These are phyloP conservation scores for Bothrops jararaca DNA, from an alignment of 2,113 vertebrate genomes.

Conservation along the genomic window DNA sequence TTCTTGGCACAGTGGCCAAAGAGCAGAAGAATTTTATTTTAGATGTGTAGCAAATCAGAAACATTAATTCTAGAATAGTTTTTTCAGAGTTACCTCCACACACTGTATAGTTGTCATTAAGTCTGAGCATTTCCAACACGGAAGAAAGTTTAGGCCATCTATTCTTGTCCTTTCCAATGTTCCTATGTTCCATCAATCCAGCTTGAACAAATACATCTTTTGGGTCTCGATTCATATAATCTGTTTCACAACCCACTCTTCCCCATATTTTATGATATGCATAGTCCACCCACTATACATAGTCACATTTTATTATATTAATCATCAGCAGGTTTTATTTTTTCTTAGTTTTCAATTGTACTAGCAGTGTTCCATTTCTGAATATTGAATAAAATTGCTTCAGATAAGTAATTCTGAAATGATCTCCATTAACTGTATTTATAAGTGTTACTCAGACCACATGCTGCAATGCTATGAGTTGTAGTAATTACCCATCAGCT, in stretches of 20 bases:
- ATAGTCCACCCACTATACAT: slow-evolving; percentile 18
- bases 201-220: not conserved
- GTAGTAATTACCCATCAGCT: not conserved
- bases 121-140: not conserved
- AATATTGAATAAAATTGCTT: not conserved
- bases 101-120: not conserved
- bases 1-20: not conserved
- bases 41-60: not conserved
- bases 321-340: slow-evolving; percentile 2
- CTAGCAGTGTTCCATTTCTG: not conserved
- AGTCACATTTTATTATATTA: slow-evolving; percentile 27
- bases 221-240: not conserved
- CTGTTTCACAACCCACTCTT: slow-evolving; percentile 8
- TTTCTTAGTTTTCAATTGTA: not conserved
- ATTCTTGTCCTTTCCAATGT: not conserved
- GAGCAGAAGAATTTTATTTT: not conserved
- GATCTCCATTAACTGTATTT: not conserved
- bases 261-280: slow-evolving; percentile 10
- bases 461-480: not conserved
- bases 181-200: not conserved
- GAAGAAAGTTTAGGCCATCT: not conserved
- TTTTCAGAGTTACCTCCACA: not conserved
- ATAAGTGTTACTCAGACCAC: not conserved
- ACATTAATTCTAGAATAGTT: not conserved
- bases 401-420: not conserved